phyloP scores from a whole-genome alignment of 2,113 vertebrate species.

The Colistium nudipinnis region DNA sequence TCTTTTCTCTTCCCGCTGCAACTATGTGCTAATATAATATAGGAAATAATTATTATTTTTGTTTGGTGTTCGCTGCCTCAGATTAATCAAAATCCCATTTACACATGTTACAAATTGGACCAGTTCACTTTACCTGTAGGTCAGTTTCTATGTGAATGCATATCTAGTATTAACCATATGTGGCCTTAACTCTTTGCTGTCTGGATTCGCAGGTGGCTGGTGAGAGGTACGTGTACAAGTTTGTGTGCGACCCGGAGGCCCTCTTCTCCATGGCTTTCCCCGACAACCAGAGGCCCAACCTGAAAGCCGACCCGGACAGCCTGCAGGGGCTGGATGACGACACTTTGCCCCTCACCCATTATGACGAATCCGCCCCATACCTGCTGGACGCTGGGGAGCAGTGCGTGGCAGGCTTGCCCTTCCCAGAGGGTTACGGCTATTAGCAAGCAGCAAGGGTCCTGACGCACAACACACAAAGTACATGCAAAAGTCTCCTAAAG shows the following conservation, averaged over 20 bases:
- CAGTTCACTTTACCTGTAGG: too few relatives aligned
- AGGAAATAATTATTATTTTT: too few relatives aligned
- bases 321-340: constrained; percentile 86
- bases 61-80: too few relatives aligned
- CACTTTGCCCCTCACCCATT: constrained; percentile 91
- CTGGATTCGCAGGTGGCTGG: constrained; percentile 86
- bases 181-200: not conserved
- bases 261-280: constrained; percentile 98
- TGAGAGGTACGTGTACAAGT: constrained; percentile 96
- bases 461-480: constrained; percentile 20
- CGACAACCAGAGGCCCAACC: constrained; percentile 93
- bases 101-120: too few relatives aligned
- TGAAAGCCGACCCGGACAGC: constrained; percentile 89
- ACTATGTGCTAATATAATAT: not conserved
- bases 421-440: constrained; percentile 90
- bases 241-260: constrained; percentile 95
- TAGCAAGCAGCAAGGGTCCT: constrained; percentile 58
- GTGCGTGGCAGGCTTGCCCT: constrained; percentile 84
- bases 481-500: constrained; percentile 35
- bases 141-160: too few relatives aligned
- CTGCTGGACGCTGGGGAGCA: constrained; percentile 89
- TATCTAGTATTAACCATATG: not conserved
- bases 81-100: too few relatives aligned
- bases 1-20: not conserved
- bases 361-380: constrained; percentile 87